Percentiles rank a stretch among this genome's conserved stretches.
phyloP scores from a whole-genome alignment of 2,888 invertebrate species.

The Drosophila mettleri region DNA sequence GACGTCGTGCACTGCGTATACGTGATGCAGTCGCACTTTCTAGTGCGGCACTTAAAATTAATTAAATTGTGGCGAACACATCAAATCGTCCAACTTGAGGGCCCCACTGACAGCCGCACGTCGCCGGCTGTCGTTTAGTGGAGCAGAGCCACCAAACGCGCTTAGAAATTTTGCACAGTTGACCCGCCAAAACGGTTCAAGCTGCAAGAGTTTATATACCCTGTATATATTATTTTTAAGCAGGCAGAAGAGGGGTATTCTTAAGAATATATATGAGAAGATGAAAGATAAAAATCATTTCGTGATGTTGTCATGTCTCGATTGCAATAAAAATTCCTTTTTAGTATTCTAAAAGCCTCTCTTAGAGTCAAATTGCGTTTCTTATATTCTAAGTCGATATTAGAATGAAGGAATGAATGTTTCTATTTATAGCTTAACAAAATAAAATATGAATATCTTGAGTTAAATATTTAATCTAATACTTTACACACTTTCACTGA shows the following conservation, averaged over 20 bases:
- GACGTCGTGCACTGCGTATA: slow-evolving; percentile 53
- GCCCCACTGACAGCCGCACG: slow-evolving; percentile 59
- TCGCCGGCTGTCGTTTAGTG: slow-evolving; percentile 63
- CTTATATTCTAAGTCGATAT: too few species aligned
- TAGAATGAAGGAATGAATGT: too few species aligned
- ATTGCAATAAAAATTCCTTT: neutral
- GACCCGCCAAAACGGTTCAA: slow-evolving; percentile 21
- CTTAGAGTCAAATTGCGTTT: too few species aligned
- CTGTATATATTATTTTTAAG: neutral
- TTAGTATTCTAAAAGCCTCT: too few species aligned
- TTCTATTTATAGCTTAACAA: too few species aligned
- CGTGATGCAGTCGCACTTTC: slow-evolving; percentile 66
- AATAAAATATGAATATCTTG: too few species aligned
- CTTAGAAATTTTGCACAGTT: slow-evolving; percentile 52
- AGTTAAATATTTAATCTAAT: too few species aligned
- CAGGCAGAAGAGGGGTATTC: neutral
- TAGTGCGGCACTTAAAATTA: slow-evolving; percentile 64
- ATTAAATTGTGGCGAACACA: slow-evolving; percentile 35
- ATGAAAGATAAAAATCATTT: neutral
- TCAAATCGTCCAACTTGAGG: slow-evolving; percentile 51
- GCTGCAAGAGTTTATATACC: neutral
- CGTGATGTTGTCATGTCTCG: neutral
- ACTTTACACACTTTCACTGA: neutral
- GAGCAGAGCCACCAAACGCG: slow-evolving; percentile 50
- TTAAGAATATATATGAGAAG: neutral